Base-by-base conservation (phyloP, 2,113 vertebrate species). In the Eurystomus gularis region DNA sequence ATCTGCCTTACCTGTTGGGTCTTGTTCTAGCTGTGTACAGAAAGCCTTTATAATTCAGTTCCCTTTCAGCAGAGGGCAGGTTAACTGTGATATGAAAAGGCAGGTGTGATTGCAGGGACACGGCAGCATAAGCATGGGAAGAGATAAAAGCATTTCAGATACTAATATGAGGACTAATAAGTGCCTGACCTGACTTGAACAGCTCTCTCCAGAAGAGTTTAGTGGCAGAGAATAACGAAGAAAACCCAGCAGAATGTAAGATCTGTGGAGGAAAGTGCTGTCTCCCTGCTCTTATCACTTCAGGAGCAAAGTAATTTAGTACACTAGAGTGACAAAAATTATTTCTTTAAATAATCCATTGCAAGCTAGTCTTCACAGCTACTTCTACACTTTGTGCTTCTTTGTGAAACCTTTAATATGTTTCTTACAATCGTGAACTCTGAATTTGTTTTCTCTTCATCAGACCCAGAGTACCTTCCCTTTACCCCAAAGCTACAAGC, bases 361-460 rank as follows among this genome's bases (percentile, higher is more conserved):
- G 23, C 46, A 89, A 78, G 13, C 10, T n/a, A 49, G 8, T 82
- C 10, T 40, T 80, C 31, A 52, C 21, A 77, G 29, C 31, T 80
- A 14, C 37, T 85, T 82, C 54, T n/a, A 35, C 8, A 35, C 9
- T 37, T 44, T 0, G 1, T 8, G 16, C 7, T 75, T 33, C 29
- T 68, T 70, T 35, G 42, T 42, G 42, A 42, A 42, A 42, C n/a
- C 3, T 71, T 13, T 29, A 10, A 33, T 40, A 62, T 3, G 7
- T 18, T 5, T 78, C 42, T 61, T 26, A 55, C 6, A 72, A 33
- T 5, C 0, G 0, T 4, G 12, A 42, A 39, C 33, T 79, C 18
- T 65, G 44, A 55, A 65, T 60, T 82, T 46, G 6, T 33, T 61
- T 71, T 51, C n/a, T 75, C 8, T 71, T 55, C 35, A 83, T 57